These are phyloP conservation scores for Megaustenia siamemsis DNA, from an alignment of 2,888 invertebrate species.

Conservation along the genomic window DNA sequence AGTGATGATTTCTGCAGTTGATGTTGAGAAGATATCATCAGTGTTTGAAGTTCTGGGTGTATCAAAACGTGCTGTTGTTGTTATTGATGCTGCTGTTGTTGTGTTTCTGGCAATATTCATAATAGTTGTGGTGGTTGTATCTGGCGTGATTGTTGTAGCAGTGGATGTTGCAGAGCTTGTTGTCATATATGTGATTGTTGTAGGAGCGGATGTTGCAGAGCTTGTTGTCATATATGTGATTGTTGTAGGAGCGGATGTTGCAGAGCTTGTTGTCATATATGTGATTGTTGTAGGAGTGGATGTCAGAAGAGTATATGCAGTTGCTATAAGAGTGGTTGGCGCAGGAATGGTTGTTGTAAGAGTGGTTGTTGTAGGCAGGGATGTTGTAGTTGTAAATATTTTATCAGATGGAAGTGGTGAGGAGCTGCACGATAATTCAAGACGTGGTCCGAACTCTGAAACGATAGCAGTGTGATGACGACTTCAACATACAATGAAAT, in stretches of 20 bases:
- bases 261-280: too few relatives aligned
- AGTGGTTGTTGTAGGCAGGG: background rate
- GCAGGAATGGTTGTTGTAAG: too few relatives aligned
- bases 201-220: background rate
- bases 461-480: background rate
- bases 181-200: too few relatives aligned
- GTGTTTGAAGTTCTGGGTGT: too few relatives aligned
- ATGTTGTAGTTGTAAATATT: slow-evolving; percentile 20
- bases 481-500: too few relatives aligned
- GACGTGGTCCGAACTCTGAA: slow-evolving; percentile 20
- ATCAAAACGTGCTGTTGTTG: too few relatives aligned
- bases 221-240: too few relatives aligned
- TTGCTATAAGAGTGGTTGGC: too few relatives aligned
- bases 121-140: background rate
- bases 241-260: background rate
- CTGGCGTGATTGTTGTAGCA: background rate
- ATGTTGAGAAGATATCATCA: too few relatives aligned
- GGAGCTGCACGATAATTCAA: slow-evolving; percentile 25
- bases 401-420: slow-evolving; percentile 18
- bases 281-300: background rate
- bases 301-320: background rate
- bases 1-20: too few relatives aligned
- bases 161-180: background rate
- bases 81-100: too few relatives aligned
- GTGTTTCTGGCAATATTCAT: too few relatives aligned